Evolutionary conservation across 1,140 invertebrate species (phyloP).

Genomic region (Triops cancriformis): DNA sequence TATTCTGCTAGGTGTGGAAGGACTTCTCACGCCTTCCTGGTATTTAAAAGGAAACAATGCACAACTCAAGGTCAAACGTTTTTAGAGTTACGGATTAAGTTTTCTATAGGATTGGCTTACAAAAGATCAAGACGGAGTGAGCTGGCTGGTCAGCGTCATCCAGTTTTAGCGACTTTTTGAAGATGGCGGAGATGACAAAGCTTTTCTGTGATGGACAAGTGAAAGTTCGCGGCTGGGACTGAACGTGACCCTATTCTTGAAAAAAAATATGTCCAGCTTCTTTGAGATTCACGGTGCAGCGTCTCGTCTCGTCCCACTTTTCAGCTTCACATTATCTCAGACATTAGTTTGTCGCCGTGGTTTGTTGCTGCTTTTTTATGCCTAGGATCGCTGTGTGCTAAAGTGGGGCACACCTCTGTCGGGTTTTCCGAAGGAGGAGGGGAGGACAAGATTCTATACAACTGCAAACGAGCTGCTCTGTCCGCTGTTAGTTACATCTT

Average conservation of each 20-base stretch:
- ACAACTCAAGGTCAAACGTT: no score
- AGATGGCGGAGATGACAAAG: neutral
- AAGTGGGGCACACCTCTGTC: constrained; percentile 4
- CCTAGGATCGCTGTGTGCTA: neutral
- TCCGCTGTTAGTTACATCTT: neutral
- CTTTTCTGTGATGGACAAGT: neutral
- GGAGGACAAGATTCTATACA: constrained; percentile 2
- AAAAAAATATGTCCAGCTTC: neutral
- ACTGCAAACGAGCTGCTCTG: neutral
- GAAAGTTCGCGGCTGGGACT: neutral
- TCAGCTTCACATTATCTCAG: no score
- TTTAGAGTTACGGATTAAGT: no score
- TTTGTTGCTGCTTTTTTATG: neutral
- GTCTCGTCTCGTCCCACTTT: neutral
- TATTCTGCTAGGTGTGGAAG: no score
- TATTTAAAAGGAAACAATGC: no score
- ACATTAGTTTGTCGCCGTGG: neutral
- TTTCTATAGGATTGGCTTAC: no score
- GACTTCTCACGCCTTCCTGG: no score
- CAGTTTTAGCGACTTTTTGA: neutral
- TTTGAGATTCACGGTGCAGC: neutral
- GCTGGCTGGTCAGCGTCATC: neutral
- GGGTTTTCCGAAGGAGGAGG: neutral
- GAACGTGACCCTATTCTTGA: neutral
- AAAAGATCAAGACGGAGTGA: no score